Conservation (phyloP, 2,888 invertebrate species). For the Andrena camellia region DNA sequence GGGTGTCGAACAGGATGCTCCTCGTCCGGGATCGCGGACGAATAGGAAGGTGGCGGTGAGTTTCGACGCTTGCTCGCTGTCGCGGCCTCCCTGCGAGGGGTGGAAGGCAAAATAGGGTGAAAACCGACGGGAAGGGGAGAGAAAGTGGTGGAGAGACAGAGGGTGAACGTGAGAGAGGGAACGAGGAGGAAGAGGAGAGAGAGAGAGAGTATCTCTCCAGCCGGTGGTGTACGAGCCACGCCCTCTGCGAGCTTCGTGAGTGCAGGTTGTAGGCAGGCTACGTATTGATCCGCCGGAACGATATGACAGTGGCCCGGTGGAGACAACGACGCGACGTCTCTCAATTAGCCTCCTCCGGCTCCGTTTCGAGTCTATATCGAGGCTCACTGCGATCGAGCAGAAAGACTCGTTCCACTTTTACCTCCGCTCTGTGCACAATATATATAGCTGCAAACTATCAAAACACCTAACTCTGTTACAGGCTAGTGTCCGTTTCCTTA, state of each 20-base stretch:
- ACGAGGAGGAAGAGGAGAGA: conserved; percentile 62
- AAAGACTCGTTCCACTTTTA: conserved; percentile 1
- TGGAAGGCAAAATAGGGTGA: conserved; percentile 58
- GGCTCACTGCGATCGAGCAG: background rate
- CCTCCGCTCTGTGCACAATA: background rate
- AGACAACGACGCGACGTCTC: conserved; percentile 83
- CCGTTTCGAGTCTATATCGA: conserved; percentile 22
- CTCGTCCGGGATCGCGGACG: conserved; percentile 25
- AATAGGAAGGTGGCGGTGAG: conserved; percentile 31
- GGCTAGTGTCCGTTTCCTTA: no score
- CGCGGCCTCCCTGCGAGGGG: conserved; percentile 38
- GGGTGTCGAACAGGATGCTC: conserved; percentile 21
- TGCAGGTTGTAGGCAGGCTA: conserved; percentile 82
- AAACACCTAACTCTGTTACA: background rate
- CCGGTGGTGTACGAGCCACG: conserved; percentile 84
- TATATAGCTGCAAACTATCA: background rate
- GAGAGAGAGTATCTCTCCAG: conserved; percentile 80
- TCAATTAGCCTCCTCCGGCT: conserved; percentile 76
- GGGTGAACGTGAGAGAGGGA: conserved; percentile 58
- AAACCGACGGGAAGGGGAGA: conserved; percentile 26
- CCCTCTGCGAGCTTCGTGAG: conserved; percentile 82
- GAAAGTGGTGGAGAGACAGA: conserved; percentile 27
- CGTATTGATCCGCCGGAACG: conserved; percentile 84
- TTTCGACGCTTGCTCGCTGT: conserved; percentile 62
- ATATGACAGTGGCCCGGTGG: conserved; percentile 81